A percentile compares a stretch with the other conserved stretches of the same genome.
Evolutionary conservation across 2,888 invertebrate genomes (phyloP).

Genomic region (Athetis lepigone): DNA sequence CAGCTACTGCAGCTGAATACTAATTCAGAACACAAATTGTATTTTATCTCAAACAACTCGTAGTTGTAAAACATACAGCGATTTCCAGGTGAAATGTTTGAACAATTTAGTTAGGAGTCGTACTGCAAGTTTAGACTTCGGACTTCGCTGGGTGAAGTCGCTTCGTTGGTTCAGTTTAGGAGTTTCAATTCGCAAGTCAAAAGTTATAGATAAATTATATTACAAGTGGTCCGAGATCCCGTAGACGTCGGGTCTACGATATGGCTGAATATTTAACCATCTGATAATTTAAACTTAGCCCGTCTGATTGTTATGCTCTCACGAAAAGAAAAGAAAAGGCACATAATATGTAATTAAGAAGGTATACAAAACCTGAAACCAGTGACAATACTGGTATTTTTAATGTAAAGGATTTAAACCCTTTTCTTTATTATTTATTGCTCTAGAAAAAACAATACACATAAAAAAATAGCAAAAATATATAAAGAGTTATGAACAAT

Average conservation of each 20-base stretch:
- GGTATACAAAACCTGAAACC: too few species aligned
- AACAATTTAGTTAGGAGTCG: background rate
- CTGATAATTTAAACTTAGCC: too few species aligned
- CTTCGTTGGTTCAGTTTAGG: constrained; percentile 5
- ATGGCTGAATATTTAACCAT: background rate
- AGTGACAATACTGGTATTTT: too few species aligned
- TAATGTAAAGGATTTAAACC: too few species aligned
- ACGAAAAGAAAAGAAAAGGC: too few species aligned
- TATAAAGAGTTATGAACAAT: too few species aligned
- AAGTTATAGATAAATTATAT: constrained; percentile 22
- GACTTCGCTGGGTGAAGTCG: constrained; percentile 1
- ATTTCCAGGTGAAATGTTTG: constrained; percentile 19
- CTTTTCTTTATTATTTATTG: too few species aligned
- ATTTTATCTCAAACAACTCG: constrained; percentile 22
- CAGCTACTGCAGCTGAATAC: constrained; percentile 30
- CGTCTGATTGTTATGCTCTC: too few species aligned
- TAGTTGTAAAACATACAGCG: constrained; percentile 17
- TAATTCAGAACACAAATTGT: constrained; percentile 25
- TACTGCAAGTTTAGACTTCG: constrained; percentile 3
- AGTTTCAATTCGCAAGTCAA: constrained; percentile 18
- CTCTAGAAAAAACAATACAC: too few species aligned
- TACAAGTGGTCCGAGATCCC: background rate
- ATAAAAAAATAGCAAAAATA: too few species aligned
- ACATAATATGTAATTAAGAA: too few species aligned
- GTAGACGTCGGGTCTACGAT: background rate